A percentile compares a stretch with the other conserved stretches of the same genome.
phyloP scores from a whole-genome alignment of 1,140 invertebrate genomes.

The Bombus polaris region DNA sequence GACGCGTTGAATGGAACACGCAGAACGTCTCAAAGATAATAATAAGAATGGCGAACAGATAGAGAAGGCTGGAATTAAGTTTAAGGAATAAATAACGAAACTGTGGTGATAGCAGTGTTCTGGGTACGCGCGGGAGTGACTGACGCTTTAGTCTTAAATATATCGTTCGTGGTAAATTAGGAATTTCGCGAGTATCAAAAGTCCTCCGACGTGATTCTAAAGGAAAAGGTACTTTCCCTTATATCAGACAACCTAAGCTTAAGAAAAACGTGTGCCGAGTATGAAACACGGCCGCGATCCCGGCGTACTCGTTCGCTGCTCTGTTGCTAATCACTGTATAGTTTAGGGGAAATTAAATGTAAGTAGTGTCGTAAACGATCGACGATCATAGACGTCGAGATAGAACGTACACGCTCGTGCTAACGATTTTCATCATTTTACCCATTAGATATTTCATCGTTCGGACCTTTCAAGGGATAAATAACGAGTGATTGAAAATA shows the following conservation, averaged over 20 bases:
- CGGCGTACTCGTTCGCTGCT: slow-evolving; percentile 66
- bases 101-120: slow-evolving; percentile 58
- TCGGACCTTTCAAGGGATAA: not conserved
- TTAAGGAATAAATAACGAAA: slow-evolving; percentile 56
- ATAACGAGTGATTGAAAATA: not conserved
- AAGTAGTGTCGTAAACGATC: slow-evolving; percentile 78
- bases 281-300: slow-evolving; percentile 51
- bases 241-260: slow-evolving; percentile 56
- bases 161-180: slow-evolving; percentile 51
- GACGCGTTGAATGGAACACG: slow-evolving; percentile 1
- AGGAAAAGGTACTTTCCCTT: not conserved
- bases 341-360: slow-evolving; percentile 70
- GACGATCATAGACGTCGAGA: slow-evolving; percentile 3
- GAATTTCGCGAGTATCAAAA: slow-evolving; percentile 19
- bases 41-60: slow-evolving; percentile 34
- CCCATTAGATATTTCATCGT: not conserved
- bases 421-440: not conserved
- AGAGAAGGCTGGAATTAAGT: slow-evolving; percentile 42
- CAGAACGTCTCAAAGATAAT: slow-evolving; percentile 12
- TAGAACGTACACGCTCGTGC: slow-evolving; percentile 12
- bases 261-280: slow-evolving; percentile 41
- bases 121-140: slow-evolving; percentile 67
- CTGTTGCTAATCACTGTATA: slow-evolving; percentile 70
- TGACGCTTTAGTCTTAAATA: slow-evolving; percentile 63
- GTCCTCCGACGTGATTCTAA: too few relatives aligned